These are phyloP conservation scores for Morpho helenor DNA, from an alignment of 2,888 invertebrate genomes.

Conservation along the genomic window DNA sequence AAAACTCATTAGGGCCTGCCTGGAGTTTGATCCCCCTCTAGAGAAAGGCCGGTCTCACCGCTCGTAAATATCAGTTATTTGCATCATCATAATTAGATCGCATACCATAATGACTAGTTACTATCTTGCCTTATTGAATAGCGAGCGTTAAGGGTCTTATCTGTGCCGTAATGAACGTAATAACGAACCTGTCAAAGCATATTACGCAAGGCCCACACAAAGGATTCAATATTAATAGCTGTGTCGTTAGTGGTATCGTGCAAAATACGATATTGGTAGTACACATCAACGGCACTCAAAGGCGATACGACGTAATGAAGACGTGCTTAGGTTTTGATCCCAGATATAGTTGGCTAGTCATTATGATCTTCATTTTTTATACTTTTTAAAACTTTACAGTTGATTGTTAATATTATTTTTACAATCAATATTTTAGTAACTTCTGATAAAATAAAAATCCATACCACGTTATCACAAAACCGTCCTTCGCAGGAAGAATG, in stretches of 20 bases:
- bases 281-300: conserved; percentile 6
- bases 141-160: conserved; percentile 18
- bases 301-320: background rate
- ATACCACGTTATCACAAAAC: too few species aligned
- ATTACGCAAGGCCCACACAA: conserved; percentile 24
- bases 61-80: background rate
- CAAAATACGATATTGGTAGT: conserved; percentile 5
- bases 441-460: too few species aligned
- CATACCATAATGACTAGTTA: conserved; percentile 1
- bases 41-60: too few species aligned
- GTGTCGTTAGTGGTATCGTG: conserved; percentile 15
- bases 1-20: too few species aligned
- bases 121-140: conserved; percentile 19
- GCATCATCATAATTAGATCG: background rate
- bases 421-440: too few species aligned
- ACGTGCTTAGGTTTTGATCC: too few species aligned
- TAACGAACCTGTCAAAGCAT: conserved; percentile 25
- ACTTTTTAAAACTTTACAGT: too few species aligned
- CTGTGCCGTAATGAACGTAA: conserved; percentile 22
- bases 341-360: too few species aligned
- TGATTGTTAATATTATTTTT: too few species aligned
- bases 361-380: too few species aligned
- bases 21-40: too few species aligned
- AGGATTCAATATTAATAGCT: conserved; percentile 24
- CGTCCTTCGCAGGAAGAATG: too few species aligned